Evolutionary conservation across 2,888 invertebrate genomes (phyloP), one percentile per base, ranked within the genome.

Genomic region (Orchesella flavescens): DNA sequence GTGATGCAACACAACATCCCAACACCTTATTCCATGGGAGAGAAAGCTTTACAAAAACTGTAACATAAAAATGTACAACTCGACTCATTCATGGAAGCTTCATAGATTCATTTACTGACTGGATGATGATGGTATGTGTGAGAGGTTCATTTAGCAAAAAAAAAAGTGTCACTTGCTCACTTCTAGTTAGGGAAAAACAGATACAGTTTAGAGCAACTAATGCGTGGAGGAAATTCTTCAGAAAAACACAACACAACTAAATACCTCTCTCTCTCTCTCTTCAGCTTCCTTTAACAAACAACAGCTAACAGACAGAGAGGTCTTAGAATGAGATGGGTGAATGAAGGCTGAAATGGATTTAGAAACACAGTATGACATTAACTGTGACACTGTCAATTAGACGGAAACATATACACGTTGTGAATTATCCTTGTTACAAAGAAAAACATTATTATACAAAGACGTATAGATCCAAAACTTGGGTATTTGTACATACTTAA

Each of bases 351-450:
- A 49, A 12, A 49, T 49, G n/a, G 12, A n/a, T 49, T 15, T 7
- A 49, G 12, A 49, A 15, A 49, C 12, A 12, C 19, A 69, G 23
- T 17, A 69, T 69, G 69, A 69, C 69, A 69, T 69, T 12, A 69
- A 69, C 5, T 69, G 46, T 21, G 69, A 49, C 66, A 46, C 5
- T 69, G 69, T 69, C 69, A 69, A 69, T 69, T 69, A 69, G 23
- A 69, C 19, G 69, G 7, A 66, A 43, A 43, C 43, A 44, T 17
- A 44, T 66, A 24, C 61, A 61, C 1, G 23, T 61, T 61, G 24
- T 23, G 19, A 57, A 61, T 24, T 61, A 61, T 61, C 10, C 24
- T 24, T 7, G 61, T n/a, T 12, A 61, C 24, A 61, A 61, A 61
- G 24, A 61, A 57, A 19, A 61, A 61, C 61, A 24, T 61, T 61